Conservation (phyloP, 2,888 invertebrate genomes). For the Nipponacmea schrenckii region DNA sequence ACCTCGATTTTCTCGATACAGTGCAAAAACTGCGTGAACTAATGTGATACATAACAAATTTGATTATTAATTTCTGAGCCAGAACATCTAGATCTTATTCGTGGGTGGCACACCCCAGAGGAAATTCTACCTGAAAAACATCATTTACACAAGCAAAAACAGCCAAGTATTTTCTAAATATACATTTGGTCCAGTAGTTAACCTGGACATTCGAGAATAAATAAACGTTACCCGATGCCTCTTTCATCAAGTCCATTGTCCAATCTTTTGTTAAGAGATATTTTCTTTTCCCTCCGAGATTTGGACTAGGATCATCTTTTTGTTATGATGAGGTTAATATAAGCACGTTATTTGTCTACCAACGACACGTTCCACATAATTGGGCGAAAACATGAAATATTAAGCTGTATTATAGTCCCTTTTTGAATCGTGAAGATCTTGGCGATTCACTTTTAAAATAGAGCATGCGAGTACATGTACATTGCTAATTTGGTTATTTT, state of each 20-base stretch:
- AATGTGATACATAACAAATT: too few relatives aligned
- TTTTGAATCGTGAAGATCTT: too few relatives aligned
- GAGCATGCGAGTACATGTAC: background rate
- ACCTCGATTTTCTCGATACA: too few relatives aligned
- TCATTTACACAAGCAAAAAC: background rate
- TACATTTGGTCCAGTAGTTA: background rate
- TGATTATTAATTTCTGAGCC: too few relatives aligned
- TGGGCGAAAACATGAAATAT: background rate
- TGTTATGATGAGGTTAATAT: background rate
- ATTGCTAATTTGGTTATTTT: background rate
- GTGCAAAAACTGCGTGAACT: too few relatives aligned
- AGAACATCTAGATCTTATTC: too few relatives aligned
- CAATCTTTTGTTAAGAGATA: background rate
- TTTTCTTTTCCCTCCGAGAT: slow-evolving; percentile 1
- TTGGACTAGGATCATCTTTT: background rate
- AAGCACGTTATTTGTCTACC: background rate
- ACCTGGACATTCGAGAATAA: slow-evolving; percentile 6
- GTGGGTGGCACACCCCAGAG: background rate
- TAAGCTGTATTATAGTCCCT: background rate
- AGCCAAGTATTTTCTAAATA: background rate
- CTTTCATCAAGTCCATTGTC: slow-evolving; percentile 1
- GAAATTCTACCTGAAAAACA: background rate
- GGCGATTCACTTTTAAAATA: background rate
- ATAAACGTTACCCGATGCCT: slow-evolving; percentile 4
- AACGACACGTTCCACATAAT: background rate